Percentiles rank a stretch among this genome's conserved stretches.
These are phyloP conservation scores for Spea bombifrons DNA, from an alignment of 2,113 vertebrate genomes.

Conservation along the genomic window DNA sequence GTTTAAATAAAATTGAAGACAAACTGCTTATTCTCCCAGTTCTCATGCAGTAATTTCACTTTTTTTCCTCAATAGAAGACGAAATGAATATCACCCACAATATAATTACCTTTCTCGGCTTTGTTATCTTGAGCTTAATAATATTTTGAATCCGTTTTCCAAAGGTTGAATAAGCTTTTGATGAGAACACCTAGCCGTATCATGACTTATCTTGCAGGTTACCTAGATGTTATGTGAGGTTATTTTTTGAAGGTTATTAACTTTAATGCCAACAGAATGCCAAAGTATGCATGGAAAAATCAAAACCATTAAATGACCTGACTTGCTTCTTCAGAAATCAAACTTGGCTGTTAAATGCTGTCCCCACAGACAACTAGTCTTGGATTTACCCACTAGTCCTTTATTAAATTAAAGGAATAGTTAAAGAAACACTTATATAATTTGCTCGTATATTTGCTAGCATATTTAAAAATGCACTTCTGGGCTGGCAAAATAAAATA, in stretches of 20 bases:
- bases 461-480: no score
- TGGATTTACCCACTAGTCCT: no score
- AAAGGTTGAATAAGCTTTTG: not conserved
- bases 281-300: not conserved
- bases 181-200: not conserved
- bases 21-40: no score
- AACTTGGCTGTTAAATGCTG: no score
- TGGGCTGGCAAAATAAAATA: no score
- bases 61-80: not conserved
- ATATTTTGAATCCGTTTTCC: conserved; percentile 1
- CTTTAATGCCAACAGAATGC: not conserved
- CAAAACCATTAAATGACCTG: not conserved
- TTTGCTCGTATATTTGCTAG: no score
- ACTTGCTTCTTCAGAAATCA: not conserved
- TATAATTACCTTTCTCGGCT: not conserved
- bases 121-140: not conserved
- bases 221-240: not conserved
- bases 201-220: not conserved
- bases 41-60: no score
- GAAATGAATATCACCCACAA: not conserved
- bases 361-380: no score
- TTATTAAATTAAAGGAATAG: no score
- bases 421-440: no score
- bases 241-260: conserved; percentile 1
- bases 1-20: no score